Evolutionary conservation across 2,113 vertebrate species (phyloP).

Genomic region (Argyrosomus japonicus): DNA sequence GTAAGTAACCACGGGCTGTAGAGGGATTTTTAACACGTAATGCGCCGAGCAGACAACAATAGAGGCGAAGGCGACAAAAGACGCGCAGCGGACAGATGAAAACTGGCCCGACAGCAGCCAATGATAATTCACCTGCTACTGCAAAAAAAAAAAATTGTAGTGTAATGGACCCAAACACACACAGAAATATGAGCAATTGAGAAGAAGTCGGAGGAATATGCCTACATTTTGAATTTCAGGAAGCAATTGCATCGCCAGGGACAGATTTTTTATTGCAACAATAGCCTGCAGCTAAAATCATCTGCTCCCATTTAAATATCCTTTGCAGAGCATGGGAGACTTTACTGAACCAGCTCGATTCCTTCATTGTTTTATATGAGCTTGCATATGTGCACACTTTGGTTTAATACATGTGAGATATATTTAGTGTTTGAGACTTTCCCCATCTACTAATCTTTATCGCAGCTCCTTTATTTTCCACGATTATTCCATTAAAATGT

Average conservation of each 20-base stretch:
- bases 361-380: background rate
- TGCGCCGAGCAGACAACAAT: constrained; percentile 84
- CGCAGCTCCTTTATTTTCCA: background rate
- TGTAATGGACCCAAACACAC: background rate
- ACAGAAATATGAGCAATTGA: background rate
- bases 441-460: background rate
- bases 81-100: constrained; percentile 71
- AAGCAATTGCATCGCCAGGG: background rate
- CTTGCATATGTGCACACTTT: constrained; percentile 7
- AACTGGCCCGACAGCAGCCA: constrained; percentile 37
- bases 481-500: background rate
- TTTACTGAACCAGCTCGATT: background rate
- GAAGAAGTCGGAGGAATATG: background rate
- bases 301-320: constrained; percentile 29
- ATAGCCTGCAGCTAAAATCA: constrained; percentile 46
- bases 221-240: background rate
- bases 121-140: constrained; percentile 56
- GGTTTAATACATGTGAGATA: background rate
- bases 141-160: background rate
- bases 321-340: background rate
- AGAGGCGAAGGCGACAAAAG: constrained; percentile 81
- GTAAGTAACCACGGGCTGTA: constrained; percentile 85
- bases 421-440: constrained; percentile 22
- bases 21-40: constrained; percentile 64
- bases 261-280: constrained; percentile 31